These are phyloP conservation scores for Platygyra sinensis DNA, from an alignment of 64 coral and sea anemone species.

Conservation along the genomic window DNA sequence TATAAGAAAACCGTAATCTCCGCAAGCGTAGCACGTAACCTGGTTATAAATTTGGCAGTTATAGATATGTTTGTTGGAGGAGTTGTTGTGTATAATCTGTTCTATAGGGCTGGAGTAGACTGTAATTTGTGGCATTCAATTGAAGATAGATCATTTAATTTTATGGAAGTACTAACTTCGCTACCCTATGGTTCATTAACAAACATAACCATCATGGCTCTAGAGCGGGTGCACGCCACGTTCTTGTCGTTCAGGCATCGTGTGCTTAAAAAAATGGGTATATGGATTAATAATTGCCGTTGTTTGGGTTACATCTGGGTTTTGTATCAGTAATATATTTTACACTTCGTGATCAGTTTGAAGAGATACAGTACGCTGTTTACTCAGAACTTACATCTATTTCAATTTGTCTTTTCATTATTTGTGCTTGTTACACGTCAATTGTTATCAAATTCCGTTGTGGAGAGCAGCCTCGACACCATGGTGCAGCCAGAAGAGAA, in stretches of 20 bases:
- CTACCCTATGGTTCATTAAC: background rate
- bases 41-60: background rate
- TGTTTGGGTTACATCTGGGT: background rate
- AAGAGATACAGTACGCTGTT: background rate
- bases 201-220: background rate
- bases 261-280: background rate
- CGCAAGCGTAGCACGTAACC: background rate
- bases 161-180: accelerated
- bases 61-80: conserved; percentile 20
- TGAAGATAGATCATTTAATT: no score
- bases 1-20: background rate
- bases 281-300: background rate
- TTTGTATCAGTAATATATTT: background rate
- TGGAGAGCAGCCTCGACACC: no score
- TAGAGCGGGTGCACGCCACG: background rate
- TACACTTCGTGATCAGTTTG: background rate
- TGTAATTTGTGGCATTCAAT: background rate
- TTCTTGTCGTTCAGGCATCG: background rate
- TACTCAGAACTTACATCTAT: background rate
- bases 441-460: background rate
- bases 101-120: background rate
- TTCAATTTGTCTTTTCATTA: background rate
- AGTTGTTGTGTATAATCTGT: background rate
- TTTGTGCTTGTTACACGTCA: background rate
- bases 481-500: no score